Conservation (phyloP, 37 sponge, comb jelly and placozoan species). For the Amphimedon queenslandica region DNA sequence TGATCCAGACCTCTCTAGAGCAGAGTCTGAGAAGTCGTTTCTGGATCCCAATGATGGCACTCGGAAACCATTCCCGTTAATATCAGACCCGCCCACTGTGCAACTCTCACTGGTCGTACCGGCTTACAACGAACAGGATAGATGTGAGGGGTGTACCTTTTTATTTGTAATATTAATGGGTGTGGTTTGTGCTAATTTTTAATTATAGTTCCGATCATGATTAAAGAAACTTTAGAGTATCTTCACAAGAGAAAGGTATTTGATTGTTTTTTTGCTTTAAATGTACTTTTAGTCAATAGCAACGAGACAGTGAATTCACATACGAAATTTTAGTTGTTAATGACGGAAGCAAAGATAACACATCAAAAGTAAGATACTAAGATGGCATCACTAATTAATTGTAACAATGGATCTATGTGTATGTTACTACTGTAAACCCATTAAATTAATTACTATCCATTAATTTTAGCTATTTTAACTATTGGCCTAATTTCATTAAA, state of each 20-base stretch:
- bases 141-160: slow-evolving; percentile 50
- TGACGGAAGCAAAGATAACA: slow-evolving; percentile 94
- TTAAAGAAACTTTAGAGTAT: slow-evolving; percentile 81
- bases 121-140: slow-evolving; percentile 90
- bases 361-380: slow-evolving; percentile 64
- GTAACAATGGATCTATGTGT: too few species aligned
- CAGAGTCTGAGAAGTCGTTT: slow-evolving; percentile 66
- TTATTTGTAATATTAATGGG: too few species aligned
- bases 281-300: too few species aligned
- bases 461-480: too few species aligned
- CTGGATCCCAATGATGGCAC: slow-evolving; percentile 40
- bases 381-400: too few species aligned
- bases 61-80: slow-evolving; percentile 70
- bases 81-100: slow-evolving; percentile 60
- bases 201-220: slow-evolving; percentile 74
- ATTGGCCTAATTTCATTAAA: too few species aligned
- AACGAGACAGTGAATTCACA: too few species aligned
- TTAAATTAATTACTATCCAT: too few species aligned
- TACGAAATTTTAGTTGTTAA: slow-evolving; percentile 95
- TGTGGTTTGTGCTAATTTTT: neutral
- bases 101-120: slow-evolving; percentile 84
- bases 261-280: too few species aligned
- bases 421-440: too few species aligned
- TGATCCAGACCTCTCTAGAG: slow-evolving; percentile 61
- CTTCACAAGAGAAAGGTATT: slow-evolving; percentile 55